These are phyloP conservation scores for Ischnura elegans DNA, from an alignment of 2,888 invertebrate species.

Conservation along the genomic window DNA sequence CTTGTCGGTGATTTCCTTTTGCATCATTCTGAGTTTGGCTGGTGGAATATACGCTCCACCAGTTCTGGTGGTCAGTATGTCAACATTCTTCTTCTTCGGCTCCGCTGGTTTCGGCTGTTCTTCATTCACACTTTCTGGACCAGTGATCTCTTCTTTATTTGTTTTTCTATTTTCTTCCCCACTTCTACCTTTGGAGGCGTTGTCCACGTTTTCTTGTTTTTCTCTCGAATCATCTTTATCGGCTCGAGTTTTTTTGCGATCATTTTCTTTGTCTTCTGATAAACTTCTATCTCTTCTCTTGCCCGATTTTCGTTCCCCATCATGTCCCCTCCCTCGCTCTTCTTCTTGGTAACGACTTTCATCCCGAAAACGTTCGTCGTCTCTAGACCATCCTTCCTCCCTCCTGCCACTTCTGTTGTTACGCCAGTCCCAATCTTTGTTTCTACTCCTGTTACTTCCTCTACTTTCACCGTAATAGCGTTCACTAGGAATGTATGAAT, in stretches of 20 bases:
- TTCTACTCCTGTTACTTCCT: slow-evolving; percentile 53
- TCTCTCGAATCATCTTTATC: slow-evolving; percentile 69
- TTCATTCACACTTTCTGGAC: slow-evolving; percentile 68
- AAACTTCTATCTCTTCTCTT: slow-evolving; percentile 31
- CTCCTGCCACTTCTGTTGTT: slow-evolving; percentile 23
- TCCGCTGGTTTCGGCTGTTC: slow-evolving; percentile 70
- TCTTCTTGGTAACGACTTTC: slow-evolving; percentile 47
- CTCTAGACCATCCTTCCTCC: slow-evolving; percentile 49
- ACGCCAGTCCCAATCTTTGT: slow-evolving; percentile 59
- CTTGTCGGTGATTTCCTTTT: slow-evolving; percentile 97
- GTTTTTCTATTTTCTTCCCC: slow-evolving; percentile 64
- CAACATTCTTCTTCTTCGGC: slow-evolving; percentile 75
- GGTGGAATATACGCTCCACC: slow-evolving; percentile 99
- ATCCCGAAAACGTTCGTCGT: slow-evolving; percentile 61
- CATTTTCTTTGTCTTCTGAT: slow-evolving; percentile 65
- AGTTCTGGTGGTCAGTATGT: slow-evolving; percentile 89
- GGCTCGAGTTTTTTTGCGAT: slow-evolving; percentile 70
- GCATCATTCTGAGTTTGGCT: slow-evolving; percentile 96
- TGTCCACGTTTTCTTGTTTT: slow-evolving; percentile 70
- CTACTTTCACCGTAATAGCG: slow-evolving; percentile 51
- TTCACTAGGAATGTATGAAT: slow-evolving; percentile 17
- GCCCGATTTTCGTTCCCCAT: slow-evolving; percentile 65
- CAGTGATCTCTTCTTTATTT: slow-evolving; percentile 68
- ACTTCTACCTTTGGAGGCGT: slow-evolving; percentile 31
- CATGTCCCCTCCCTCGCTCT: slow-evolving; percentile 53